phyloP scores from a whole-genome alignment of 2,113 vertebrate genomes.

The Delphinus delphis region DNA sequence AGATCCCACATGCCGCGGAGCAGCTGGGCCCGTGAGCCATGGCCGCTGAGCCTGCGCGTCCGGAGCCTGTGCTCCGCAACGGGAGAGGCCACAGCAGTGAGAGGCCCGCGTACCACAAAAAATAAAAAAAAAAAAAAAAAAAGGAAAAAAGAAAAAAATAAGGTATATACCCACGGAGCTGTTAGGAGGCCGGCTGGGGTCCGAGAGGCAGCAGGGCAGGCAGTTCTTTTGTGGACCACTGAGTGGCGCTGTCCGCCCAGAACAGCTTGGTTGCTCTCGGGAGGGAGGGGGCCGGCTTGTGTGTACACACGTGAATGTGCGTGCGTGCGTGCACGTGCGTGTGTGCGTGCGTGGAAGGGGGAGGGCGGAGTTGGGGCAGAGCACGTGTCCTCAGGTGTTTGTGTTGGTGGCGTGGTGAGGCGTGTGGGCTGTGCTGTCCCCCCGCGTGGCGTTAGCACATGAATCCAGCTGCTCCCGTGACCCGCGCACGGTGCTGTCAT shows the following conservation, averaged over 20 bases:
- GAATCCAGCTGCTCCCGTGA: accelerated
- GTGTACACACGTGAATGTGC: too few species aligned
- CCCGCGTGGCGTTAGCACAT: neutral
- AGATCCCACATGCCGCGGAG: too few species aligned
- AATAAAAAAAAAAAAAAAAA: too few species aligned
- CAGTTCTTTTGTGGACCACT: neutral
- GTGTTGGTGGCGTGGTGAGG: neutral
- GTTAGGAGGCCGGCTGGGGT: accelerated
- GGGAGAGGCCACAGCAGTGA: too few species aligned
- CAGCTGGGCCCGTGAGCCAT: too few species aligned
- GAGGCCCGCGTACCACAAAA: too few species aligned
- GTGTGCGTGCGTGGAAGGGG: neutral
- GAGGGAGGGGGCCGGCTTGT: neutral
- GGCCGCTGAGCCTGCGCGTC: too few species aligned
- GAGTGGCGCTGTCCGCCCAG: neutral
- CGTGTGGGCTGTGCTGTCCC: neutral
- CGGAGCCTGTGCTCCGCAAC: too few species aligned
- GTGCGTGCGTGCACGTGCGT: too few species aligned
- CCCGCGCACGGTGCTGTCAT: neutral
- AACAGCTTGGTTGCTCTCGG: neutral
- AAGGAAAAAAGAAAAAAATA: too few species aligned
- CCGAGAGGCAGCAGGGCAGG: accelerated
- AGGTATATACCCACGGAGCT: accelerated
- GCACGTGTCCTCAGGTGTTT: accelerated
- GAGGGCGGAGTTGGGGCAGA: neutral